Base-by-base conservation (phyloP, 2,797 vertebrate species). In the Gastrophryne carolinensis region DNA sequence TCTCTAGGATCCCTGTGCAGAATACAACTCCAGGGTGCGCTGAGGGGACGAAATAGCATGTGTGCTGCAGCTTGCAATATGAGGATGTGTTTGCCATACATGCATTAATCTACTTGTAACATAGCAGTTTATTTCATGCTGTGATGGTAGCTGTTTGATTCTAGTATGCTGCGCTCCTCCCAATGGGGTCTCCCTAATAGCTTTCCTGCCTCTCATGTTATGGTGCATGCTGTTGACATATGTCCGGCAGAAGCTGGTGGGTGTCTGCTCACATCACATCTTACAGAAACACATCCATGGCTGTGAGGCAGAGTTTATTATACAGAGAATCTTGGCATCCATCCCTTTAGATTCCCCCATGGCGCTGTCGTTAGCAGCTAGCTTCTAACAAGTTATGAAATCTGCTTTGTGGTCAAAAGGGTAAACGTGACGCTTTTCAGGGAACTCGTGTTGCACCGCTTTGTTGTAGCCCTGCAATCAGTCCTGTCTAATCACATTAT, bases 231-330 rank as follows among this genome's bases (percentile, higher is more conserved):
- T 23, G 37, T 37, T 76, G 65, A 53, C 65, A 69, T 76, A 32
- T 69, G 65, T 63, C 66, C 21, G 47, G 26, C 21, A 26, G 47
- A 54, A 63, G 66, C 65, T 63, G 60, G 49, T 76, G 35, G 23
- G 15, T 63, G 66, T 63, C 74, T 49, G 13, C 15, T 69, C n/a
- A 8, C 13, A 76, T 76, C 27, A 56, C 57, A 35, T 76, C 74
- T 35, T 52, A 7, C 15, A 54, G 26, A 69, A 19, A 24, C 7
- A 53, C 54, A 15, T 32, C 61, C 35, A 41, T 61, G 17, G 30
- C 73, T 61, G 12, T 27, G 23, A 23, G 72, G 47, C 35, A 63
- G 39, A 30, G 39, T 17, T 47, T 47, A n/a, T 21, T 47, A 41
- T 19, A n/a, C 26, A 13, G 21, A 13, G 23, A 21, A 21, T 66